Percentiles rank a stretch among this genome's conserved stretches.
Evolutionary conservation across 2,888 invertebrate species (phyloP).

Genomic region (Capitulum mitella): DNA sequence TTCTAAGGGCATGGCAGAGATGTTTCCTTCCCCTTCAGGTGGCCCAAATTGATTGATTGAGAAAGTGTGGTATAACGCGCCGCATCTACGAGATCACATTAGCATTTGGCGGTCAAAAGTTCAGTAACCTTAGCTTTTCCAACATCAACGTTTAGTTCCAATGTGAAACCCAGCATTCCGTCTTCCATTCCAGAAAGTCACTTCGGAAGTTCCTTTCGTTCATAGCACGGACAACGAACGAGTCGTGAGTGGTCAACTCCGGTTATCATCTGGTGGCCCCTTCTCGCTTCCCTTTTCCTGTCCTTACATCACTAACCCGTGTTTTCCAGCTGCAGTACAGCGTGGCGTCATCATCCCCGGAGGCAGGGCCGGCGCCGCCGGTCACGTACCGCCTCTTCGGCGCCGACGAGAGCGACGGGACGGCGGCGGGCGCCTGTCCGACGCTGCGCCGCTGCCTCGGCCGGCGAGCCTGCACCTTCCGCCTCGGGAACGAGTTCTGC

Average conservation of each 20-base stretch:
- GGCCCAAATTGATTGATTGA: too few species aligned
- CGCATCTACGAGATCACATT: too few species aligned
- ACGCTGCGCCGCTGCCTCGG: conserved; percentile 3
- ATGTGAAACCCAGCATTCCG: not conserved
- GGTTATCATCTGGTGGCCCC: not conserved
- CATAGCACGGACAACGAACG: not conserved
- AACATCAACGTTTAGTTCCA: not conserved
- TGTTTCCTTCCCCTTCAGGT: too few species aligned
- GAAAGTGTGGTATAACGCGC: too few species aligned
- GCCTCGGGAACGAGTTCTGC: conserved; percentile 17
- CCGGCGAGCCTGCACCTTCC: conserved; percentile 8
- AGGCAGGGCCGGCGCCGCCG: not conserved
- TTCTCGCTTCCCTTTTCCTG: not conserved
- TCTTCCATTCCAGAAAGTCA: not conserved
- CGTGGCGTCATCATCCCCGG: not conserved
- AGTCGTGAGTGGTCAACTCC: not conserved
- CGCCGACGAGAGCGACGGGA: not conserved
- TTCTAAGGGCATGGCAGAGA: too few species aligned
- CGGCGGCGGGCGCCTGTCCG: not conserved
- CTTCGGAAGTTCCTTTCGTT: not conserved
- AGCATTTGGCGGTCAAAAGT: too few species aligned
- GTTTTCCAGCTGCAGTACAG: not conserved
- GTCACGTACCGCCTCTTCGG: not conserved
- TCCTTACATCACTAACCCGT: too few species aligned
- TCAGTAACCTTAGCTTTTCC: too few species aligned